Evolutionary conservation across 2,888 invertebrate genomes (phyloP).

Genomic region (Drosophila paramelanica): DNA sequence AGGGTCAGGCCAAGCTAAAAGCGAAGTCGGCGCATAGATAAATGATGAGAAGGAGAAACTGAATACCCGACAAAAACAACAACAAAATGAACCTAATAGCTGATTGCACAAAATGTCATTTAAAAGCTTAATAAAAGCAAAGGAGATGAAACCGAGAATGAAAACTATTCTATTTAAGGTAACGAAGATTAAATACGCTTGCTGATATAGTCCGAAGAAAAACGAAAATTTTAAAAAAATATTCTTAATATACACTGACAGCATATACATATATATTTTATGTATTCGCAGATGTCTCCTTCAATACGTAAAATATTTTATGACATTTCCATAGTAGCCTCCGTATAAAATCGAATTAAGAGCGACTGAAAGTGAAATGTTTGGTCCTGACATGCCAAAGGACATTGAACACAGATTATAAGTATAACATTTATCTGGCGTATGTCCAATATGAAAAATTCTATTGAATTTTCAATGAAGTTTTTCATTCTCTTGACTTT

Average conservation of each 20-base stretch:
- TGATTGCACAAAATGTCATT: slow-evolving; percentile 49
- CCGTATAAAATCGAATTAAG: slow-evolving; percentile 22
- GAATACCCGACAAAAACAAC: slow-evolving; percentile 11
- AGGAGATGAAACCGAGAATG: slow-evolving; percentile 20
- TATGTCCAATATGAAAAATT: slow-evolving; percentile 19
- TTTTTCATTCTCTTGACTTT: neutral
- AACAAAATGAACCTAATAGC: slow-evolving; percentile 52
- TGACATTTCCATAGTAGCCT: neutral
- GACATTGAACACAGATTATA: slow-evolving; percentile 8
- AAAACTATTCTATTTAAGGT: neutral
- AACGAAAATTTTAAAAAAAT: no score
- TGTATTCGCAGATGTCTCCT: no score
- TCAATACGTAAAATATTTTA: neutral
- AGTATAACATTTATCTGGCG: slow-evolving; percentile 17
- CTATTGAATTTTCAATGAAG: neutral
- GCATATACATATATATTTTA: neutral
- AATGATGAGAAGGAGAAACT: slow-evolving; percentile 17
- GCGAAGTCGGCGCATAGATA: slow-evolving; percentile 25
- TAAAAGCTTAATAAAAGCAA: slow-evolving; percentile 18
- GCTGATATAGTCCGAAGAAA: no score
- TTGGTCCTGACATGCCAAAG: slow-evolving; percentile 30
- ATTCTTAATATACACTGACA: no score
- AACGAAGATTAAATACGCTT: neutral
- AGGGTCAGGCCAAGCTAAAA: slow-evolving; percentile 62
- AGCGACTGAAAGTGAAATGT: slow-evolving; percentile 21